Evolutionary conservation across 2,797 vertebrate genomes (phyloP).

Genomic region (Hephaestus fuliginosus): DNA sequence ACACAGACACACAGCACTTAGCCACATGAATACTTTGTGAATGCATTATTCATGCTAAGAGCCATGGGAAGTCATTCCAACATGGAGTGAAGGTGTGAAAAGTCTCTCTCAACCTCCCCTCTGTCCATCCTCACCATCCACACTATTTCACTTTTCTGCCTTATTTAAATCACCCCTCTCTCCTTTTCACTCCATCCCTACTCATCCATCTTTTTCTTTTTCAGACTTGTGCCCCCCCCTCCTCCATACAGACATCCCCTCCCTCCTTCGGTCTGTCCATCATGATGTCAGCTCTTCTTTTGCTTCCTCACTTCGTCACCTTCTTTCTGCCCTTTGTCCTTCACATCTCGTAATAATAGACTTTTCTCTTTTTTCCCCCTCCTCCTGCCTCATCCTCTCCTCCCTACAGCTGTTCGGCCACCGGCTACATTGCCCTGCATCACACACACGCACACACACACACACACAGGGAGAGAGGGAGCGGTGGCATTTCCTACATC

Average conservation of each 20-base stretch:
- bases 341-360: constrained; percentile 46
- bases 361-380: constrained; percentile 29
- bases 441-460: constrained; percentile 5
- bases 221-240: background rate
- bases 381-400: constrained; percentile 26
- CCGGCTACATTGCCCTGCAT: constrained; percentile 39
- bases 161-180: constrained; percentile 10
- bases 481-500: constrained; percentile 13
- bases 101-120: constrained; percentile 5
- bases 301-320: constrained; percentile 37
- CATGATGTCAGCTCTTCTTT: constrained; percentile 63
- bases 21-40: constrained; percentile 20
- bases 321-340: constrained; percentile 60
- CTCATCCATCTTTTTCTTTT: constrained; percentile 65
- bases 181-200: constrained; percentile 16
- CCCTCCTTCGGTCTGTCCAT: constrained; percentile 45
- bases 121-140: background rate
- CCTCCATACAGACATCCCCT: constrained; percentile 23
- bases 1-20: constrained; percentile 50
- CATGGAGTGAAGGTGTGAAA: constrained; percentile 18
- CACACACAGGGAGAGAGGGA: background rate
- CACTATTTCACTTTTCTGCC: constrained; percentile 3
- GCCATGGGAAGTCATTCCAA: constrained; percentile 6
- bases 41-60: constrained; percentile 52
- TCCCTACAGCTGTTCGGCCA: constrained; percentile 66